These are phyloP conservation scores for Chaetodon auriga DNA, from an alignment of 2,113 vertebrate genomes.

Conservation along the genomic window DNA sequence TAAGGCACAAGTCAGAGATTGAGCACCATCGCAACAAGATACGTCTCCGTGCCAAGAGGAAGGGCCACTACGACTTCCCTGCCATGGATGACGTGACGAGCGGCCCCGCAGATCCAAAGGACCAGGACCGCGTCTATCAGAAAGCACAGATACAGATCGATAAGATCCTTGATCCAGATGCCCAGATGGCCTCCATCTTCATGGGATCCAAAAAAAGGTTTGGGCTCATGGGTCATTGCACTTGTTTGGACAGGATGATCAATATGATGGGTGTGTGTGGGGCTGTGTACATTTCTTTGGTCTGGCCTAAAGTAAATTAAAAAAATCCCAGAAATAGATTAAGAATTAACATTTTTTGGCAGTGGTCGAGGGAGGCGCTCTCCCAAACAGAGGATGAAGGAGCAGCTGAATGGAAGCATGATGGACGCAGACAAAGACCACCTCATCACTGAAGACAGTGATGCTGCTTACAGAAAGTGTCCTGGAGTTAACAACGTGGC, in stretches of 20 bases:
- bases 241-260: background rate
- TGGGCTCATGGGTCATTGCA: background rate
- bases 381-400: slow-evolving; percentile 91
- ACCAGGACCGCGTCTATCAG: slow-evolving; percentile 93
- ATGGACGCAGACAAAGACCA: slow-evolving; percentile 93
- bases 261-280: background rate
- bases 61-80: slow-evolving; percentile 97
- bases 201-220: slow-evolving; percentile 93
- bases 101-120: slow-evolving; percentile 87
- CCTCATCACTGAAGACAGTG: slow-evolving; percentile 93
- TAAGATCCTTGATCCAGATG: slow-evolving; percentile 94
- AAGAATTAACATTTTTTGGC: background rate
- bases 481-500: slow-evolving; percentile 97
- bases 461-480: slow-evolving; percentile 93
- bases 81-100: slow-evolving; percentile 90
- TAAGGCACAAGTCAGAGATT: slow-evolving; percentile 98
- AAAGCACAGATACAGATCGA: slow-evolving; percentile 97
- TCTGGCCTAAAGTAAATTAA: background rate
- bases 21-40: slow-evolving; percentile 99
- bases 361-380: slow-evolving; percentile 93
- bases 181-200: slow-evolving; percentile 88
- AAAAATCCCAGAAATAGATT: background rate
- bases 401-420: slow-evolving; percentile 90
- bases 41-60: slow-evolving; percentile 95
- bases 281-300: background rate